Percentiles rank a stretch among this genome's conserved stretches.
phyloP scores from a whole-genome alignment of 1,140 invertebrate species.

The Camponotus pennsylvanicus region DNA sequence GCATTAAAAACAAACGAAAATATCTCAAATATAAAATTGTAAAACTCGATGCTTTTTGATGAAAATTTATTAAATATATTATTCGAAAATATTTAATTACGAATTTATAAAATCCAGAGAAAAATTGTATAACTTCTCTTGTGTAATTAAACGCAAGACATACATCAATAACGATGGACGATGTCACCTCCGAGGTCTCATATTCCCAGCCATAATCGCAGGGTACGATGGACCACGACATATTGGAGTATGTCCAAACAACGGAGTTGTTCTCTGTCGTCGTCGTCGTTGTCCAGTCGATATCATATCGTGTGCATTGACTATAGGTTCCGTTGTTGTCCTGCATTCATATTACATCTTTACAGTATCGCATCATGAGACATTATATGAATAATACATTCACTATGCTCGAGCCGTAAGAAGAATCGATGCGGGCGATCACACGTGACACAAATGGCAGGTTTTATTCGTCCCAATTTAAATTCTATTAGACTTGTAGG shows the following conservation, averaged over 20 bases:
- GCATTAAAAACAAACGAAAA: not conserved
- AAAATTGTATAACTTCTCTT: not conserved
- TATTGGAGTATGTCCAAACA: slow-evolving; percentile 83
- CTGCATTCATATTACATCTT: slow-evolving; percentile 69
- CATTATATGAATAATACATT: slow-evolving; percentile 45
- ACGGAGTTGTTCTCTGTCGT: slow-evolving; percentile 80
- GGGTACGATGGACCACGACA: slow-evolving; percentile 88
- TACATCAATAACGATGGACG: slow-evolving; percentile 94
- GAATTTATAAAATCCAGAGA: not conserved
- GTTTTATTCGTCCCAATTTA: not conserved
- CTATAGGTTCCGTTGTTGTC: slow-evolving; percentile 86
- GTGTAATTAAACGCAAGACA: slow-evolving; percentile 74
- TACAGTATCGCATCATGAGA: not conserved
- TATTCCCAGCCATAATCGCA: slow-evolving; percentile 94
- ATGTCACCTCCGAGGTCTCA: slow-evolving; percentile 89
- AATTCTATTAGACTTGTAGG: not conserved
- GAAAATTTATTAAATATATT: not conserved
- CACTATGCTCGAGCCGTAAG: not conserved
- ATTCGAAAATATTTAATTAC: not conserved
- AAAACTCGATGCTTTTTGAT: not conserved
- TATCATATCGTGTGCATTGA: slow-evolving; percentile 89
- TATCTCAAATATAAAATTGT: not conserved
- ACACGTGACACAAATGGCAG: not conserved
- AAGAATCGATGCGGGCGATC: slow-evolving; percentile 2
- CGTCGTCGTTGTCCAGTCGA: slow-evolving; percentile 89